Base-by-base conservation (phyloP, 2,113 vertebrate genomes). In the Chaetops frenatus region DNA sequence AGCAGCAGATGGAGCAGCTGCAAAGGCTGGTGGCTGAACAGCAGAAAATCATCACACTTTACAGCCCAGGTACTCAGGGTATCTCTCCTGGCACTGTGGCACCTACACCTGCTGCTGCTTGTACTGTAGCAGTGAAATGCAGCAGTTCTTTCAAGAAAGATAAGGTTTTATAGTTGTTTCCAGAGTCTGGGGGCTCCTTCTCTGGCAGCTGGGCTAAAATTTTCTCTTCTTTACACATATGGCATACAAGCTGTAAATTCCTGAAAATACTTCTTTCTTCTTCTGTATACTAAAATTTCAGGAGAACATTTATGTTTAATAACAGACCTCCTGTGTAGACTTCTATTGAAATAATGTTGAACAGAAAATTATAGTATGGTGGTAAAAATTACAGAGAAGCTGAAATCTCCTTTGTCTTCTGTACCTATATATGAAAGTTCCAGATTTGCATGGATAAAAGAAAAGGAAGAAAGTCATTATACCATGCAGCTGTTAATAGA, bases 11-110 rank as follows among this genome's bases (percentile, higher is more conserved):
- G 74, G 95, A 97, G 61, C 95, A 97, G 42, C 81, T 98, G 62
- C 97, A 97, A 89, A 96, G 84, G 67, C 91, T 98, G 53, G 97
- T 97, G 81, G 79, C 88, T 71, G 97, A 98, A 45, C 97, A 98
- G 57, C 97, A 97, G 81, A 96, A 96, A 89, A 87, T 97, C 60
- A 96, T 98, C 0, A 35, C 94, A 4, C 81, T 98, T 36, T 93
- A 97, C 53, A 96, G 91, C 22, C 53, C 96, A 97, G 98, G 97
- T 98, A 95, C 10, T 53, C 4, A 9, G 5, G 16, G 28, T 79
- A 57, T 70, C 48, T 57, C 35, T 86, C 60, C 33, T 83, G 47
- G 69, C 1, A 5, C 24, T 38, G 27, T 5, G 21, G 27, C 25
- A 87, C 40, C 50, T 64, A 29, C 12, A 7, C 8, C 13, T 81